Evolutionary conservation across 2,113 vertebrate genomes (phyloP).

Genomic region (Bungarus multicinctus): DNA sequence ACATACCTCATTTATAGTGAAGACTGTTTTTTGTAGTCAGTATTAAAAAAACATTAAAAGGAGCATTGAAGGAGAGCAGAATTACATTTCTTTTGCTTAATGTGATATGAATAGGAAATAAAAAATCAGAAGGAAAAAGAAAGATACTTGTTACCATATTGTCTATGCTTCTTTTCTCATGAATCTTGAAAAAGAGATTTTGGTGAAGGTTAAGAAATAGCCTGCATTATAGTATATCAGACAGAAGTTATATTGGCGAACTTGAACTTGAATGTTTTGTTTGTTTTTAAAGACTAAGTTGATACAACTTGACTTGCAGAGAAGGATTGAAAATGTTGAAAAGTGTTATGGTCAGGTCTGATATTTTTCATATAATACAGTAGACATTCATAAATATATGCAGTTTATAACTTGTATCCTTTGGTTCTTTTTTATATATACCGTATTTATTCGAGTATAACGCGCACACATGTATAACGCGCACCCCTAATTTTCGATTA

Average conservation of each 20-base stretch:
- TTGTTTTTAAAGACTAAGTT: background rate
- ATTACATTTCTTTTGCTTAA: background rate
- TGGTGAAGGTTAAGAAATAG: background rate
- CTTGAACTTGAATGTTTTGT: background rate
- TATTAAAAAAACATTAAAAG: background rate
- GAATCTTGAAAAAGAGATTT: background rate
- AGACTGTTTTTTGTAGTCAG: background rate
- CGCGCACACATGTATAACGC: too few species aligned
- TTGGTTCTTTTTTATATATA: background rate
- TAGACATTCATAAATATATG: background rate
- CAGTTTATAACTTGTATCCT: background rate
- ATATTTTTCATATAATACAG: background rate
- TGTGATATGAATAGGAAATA: background rate
- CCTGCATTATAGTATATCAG: background rate
- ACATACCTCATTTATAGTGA: background rate
- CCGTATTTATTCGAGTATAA: too few species aligned
- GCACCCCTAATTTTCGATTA: too few species aligned
- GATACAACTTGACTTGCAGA: background rate
- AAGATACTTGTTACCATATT: background rate
- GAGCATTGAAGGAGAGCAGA: background rate
- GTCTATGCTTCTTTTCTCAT: background rate
- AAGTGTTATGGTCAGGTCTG: background rate
- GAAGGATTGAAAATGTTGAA: background rate
- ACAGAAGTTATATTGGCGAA: background rate
- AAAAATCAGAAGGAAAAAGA: background rate